Conservation (phyloP, 2,888 invertebrate species). For the Perizoma affinitatum region DNA sequence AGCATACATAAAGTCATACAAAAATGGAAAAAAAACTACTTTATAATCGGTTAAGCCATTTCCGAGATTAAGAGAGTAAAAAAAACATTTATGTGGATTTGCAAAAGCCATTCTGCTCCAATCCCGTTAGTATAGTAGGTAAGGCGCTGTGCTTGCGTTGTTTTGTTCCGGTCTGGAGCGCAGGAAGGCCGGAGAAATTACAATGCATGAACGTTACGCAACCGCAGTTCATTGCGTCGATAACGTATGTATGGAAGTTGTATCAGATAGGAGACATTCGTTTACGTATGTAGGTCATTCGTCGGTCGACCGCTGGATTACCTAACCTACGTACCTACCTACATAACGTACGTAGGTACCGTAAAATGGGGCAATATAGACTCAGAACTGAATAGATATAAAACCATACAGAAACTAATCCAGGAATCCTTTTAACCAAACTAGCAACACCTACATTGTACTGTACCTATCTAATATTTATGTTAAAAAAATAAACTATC, state of each 20-base stretch:
- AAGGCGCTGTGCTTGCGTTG: constrained; percentile 13
- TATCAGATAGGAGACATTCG: constrained; percentile 17
- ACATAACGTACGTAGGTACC: not conserved
- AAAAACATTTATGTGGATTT: too few species aligned
- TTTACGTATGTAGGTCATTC: constrained; percentile 18
- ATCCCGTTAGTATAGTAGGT: constrained; percentile 19
- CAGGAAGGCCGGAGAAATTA: constrained; percentile 30
- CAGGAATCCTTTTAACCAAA: too few species aligned
- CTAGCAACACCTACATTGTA: too few species aligned
- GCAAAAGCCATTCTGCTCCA: constrained; percentile 1
- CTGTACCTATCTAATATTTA: too few species aligned
- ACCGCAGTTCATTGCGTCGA: constrained; percentile 29
- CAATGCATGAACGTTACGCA: constrained; percentile 24
- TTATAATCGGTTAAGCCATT: too few species aligned
- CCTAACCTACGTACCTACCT: too few species aligned
- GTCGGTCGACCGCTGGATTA: constrained; percentile 4
- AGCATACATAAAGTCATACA: too few species aligned
- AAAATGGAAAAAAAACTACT: too few species aligned
- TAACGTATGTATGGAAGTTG: constrained; percentile 23
- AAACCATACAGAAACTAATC: too few species aligned
- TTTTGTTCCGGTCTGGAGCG: constrained; percentile 31
- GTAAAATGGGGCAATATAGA: not conserved
- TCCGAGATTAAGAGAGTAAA: too few species aligned
- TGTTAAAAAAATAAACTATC: too few species aligned
- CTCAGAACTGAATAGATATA: too few species aligned